Evolutionary conservation across 2,797 vertebrate species (phyloP).

Genomic region (Rhinichthys osculus): DNA sequence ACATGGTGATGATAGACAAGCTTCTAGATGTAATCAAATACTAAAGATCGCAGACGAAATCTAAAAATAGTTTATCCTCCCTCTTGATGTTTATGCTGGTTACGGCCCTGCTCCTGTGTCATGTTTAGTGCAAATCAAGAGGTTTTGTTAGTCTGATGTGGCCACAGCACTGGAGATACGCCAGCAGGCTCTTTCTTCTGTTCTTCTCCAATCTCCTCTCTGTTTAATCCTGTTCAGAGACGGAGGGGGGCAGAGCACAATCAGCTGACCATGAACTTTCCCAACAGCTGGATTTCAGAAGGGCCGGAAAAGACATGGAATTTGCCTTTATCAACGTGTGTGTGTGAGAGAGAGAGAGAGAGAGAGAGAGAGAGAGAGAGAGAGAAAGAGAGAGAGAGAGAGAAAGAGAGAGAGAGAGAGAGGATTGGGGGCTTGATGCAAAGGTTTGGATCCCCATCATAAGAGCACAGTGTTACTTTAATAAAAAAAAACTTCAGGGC

Average conservation of each 20-base stretch:
- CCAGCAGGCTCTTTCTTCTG: conserved; percentile 19
- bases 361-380: neutral
- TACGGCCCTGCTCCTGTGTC: conserved; percentile 4
- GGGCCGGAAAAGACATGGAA: conserved; percentile 13
- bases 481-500: conserved; percentile 53
- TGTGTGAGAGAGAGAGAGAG: neutral
- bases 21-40: neutral
- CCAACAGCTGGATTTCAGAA: conserved; percentile 39
- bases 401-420: neutral
- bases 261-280: conserved; percentile 51
- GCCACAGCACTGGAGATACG: conserved; percentile 22
- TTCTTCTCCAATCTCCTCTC: conserved; percentile 21
- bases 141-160: conserved; percentile 31
- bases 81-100: neutral
- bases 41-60: neutral
- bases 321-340: neutral
- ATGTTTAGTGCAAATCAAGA: conserved; percentile 29
- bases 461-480: conserved; percentile 57
- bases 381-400: neutral
- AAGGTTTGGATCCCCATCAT: conserved; percentile 56
- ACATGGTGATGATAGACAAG: neutral
- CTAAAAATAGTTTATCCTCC: neutral
- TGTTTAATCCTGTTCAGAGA: conserved; percentile 49
- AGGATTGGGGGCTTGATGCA: conserved; percentile 43
- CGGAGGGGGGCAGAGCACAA: conserved; percentile 22